Percentiles rank a stretch among this genome's conserved stretches.
Conservation (phyloP, 2,797 vertebrate species). For the Tokudaia muenninki region DNA sequence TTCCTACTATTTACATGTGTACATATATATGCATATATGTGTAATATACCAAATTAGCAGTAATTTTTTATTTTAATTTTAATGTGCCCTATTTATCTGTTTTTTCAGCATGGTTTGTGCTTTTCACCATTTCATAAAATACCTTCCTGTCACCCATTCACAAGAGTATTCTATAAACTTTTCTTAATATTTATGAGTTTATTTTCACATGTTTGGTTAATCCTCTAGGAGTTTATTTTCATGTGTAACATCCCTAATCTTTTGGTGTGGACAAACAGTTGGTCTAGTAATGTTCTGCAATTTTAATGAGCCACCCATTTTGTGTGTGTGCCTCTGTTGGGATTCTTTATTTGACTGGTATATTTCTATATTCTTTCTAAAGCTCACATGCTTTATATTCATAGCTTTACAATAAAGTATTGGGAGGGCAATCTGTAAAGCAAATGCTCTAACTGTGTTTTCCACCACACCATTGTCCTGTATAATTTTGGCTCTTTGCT, state of each 20-base stretch:
- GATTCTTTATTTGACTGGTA: background rate
- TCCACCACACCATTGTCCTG: background rate
- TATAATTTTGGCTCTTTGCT: slow-evolving; percentile 41
- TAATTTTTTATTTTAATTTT: background rate
- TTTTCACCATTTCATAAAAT: slow-evolving; percentile 28
- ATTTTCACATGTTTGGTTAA: slow-evolving; percentile 40
- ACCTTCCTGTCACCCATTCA: background rate
- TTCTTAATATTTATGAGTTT: slow-evolving; percentile 32
- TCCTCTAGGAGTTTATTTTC: slow-evolving; percentile 13
- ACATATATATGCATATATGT: background rate
- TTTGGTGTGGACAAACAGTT: background rate
- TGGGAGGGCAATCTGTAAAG: background rate
- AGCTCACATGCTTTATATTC: background rate
- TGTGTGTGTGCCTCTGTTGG: background rate
- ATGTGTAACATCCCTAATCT: background rate
- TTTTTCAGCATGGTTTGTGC: slow-evolving; percentile 7
- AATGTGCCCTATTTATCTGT: background rate
- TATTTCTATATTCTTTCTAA: background rate
- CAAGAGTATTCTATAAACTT: background rate
- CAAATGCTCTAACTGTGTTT: background rate
- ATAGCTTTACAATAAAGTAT: slow-evolving; percentile 16
- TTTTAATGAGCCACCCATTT: background rate
- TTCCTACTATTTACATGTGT: background rate
- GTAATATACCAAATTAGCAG: background rate
- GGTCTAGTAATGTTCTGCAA: background rate